Evolutionary conservation across 2,888 invertebrate species (phyloP), one percentile per base, ranked within the genome.

Genomic region (Parnassius smintheus): DNA sequence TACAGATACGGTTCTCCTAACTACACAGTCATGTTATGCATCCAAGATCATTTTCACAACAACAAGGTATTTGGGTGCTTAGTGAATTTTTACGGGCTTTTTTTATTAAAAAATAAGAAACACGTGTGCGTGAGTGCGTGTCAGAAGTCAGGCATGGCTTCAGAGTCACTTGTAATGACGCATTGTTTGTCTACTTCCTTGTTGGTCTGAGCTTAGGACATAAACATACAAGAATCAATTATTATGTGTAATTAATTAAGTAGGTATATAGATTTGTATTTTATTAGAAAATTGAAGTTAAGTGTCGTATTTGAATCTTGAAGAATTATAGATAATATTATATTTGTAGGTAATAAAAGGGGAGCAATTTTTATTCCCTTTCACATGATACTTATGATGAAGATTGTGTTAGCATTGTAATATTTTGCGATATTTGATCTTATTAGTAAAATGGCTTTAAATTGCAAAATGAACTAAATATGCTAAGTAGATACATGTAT

Each of bases 291-390:
- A 42, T 48, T 42, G 12, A 46, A 41, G 7, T 42, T 10, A 9
- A 9, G 18, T 12, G n/a, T n/a, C 18, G 25, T 7, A 45, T 56
- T 2, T 13, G 11, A 22, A 22, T 22, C 41, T 52, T 59, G 2
- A 46, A 13, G 25, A 41, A 49, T 44, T 55, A 50, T 50, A 58
- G 49, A 51, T 58, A 25, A 22, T 49, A 54, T 62, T 50, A 18
- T 48, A 35, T 4, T 4, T 35, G 53, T 48, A 49, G n/a, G n/a
- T 7, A 46, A 9, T 8, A 22, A 56, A 22, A 52, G 63, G 56
- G 63, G 56, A 59, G 59, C 59, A 59, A 63, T 55, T 63, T 55
- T 63, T 54, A 62, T 53, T 59, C 53, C 62, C 62, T 12, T 2
- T 35, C 44, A 56, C 46, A 48, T 22, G 13, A 35, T 56, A 56